Conservation (phyloP, 1,140 invertebrate genomes). For the Trachymyrmex septentrionalis region DNA sequence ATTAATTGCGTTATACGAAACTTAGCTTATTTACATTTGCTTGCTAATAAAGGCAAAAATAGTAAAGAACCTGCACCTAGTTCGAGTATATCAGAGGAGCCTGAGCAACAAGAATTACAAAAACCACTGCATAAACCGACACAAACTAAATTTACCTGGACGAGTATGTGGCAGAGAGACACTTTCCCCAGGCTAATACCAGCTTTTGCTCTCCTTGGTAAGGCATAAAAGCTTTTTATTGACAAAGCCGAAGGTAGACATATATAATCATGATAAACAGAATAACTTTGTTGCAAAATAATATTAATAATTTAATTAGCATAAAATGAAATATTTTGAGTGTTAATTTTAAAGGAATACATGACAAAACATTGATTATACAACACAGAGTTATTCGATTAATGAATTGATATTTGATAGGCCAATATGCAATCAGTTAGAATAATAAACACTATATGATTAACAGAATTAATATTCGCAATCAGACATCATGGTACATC, state of each 20-base stretch:
- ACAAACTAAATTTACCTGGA: conserved; percentile 82
- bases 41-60: conserved; percentile 80
- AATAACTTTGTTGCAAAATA: conserved; percentile 27
- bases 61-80: conserved; percentile 72
- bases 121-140: conserved; percentile 78
- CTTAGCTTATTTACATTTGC: conserved; percentile 76
- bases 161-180: conserved; percentile 81
- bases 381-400: conserved; percentile 35
- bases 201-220: conserved; percentile 83
- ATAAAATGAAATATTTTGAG: neutral
- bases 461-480: conserved; percentile 45
- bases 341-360: neutral
- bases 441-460: conserved; percentile 26
- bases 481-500: conserved; percentile 41
- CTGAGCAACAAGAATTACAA: conserved; percentile 74
- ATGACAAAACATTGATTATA: neutral
- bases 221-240: conserved; percentile 76
- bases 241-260: conserved; percentile 11
- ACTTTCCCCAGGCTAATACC: conserved; percentile 80
- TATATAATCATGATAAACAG: conserved; percentile 17
- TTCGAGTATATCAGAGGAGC: conserved; percentile 68
- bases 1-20: conserved; percentile 60
- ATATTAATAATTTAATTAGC: neutral
- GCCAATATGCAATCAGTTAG: neutral
- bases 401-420: conserved; percentile 1